Percentiles rank a stretch among this genome's conserved stretches.
phyloP scores from a whole-genome alignment of 1,140 invertebrate genomes.

The Papilio polytes region DNA sequence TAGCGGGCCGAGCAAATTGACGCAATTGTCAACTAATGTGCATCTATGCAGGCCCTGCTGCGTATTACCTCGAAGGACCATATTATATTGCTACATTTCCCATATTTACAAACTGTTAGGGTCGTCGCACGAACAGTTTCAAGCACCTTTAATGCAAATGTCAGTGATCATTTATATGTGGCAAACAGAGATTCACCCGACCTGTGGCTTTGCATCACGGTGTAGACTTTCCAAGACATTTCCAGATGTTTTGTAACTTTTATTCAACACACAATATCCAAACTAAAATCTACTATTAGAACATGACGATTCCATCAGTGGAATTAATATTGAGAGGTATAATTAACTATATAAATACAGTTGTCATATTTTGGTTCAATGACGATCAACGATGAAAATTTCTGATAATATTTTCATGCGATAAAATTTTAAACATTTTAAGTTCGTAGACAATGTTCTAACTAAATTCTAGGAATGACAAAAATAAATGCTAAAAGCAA shows the following conservation, averaged over 20 bases:
- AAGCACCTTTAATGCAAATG: background rate
- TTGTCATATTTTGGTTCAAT: too few relatives aligned
- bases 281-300: too few relatives aligned
- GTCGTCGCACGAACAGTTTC: too few relatives aligned
- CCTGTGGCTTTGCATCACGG: background rate
- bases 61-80: background rate
- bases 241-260: conserved; percentile 9
- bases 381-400: too few relatives aligned
- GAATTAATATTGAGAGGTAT: too few relatives aligned
- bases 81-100: background rate
- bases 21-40: conserved; percentile 2
- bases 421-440: too few relatives aligned
- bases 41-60: background rate
- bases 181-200: background rate
- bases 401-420: too few relatives aligned
- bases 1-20: conserved; percentile 6
- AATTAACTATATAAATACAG: too few relatives aligned
- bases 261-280: background rate
- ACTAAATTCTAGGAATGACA: too few relatives aligned
- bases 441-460: too few relatives aligned
- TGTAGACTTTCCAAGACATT: background rate
- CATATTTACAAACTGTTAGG: background rate
- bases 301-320: too few relatives aligned
- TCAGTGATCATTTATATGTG: conserved; percentile 19
- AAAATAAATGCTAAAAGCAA: too few relatives aligned